Evolutionary conservation across 2,888 invertebrate genomes (phyloP).

Genomic region (Dinocampus coccinellae): DNA sequence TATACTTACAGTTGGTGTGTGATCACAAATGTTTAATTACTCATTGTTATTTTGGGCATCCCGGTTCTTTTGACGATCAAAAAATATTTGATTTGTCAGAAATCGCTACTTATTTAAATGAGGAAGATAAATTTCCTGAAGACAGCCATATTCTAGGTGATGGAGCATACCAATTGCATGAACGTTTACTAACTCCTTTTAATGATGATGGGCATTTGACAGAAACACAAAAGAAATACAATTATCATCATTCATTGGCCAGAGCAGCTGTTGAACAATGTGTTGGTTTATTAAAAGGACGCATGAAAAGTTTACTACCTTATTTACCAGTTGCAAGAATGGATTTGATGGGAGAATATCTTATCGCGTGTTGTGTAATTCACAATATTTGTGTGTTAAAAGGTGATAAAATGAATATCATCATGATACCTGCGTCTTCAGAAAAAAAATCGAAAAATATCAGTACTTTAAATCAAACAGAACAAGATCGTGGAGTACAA

Average conservation of each 20-base stretch:
- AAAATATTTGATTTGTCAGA: constrained; percentile 46
- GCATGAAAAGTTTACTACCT: constrained; percentile 45
- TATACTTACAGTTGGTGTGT: neutral
- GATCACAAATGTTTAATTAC: neutral
- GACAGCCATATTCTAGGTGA: constrained; percentile 42
- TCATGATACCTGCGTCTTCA: neutral
- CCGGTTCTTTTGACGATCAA: constrained; percentile 48
- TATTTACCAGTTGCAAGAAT: constrained; percentile 44
- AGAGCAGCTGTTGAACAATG: constrained; percentile 44
- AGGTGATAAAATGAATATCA: neutral
- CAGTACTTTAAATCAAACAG: neutral
- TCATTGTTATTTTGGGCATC: constrained; percentile 40
- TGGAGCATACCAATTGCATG: constrained; percentile 40
- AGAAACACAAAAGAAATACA: constrained; percentile 42
- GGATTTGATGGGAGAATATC: constrained; percentile 48
- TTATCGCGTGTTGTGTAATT: constrained; percentile 49
- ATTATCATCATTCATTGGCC: constrained; percentile 43
- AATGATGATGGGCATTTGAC: constrained; percentile 42
- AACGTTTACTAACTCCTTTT: constrained; percentile 39
- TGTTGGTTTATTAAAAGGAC: constrained; percentile 45
- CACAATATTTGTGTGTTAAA: constrained; percentile 43
- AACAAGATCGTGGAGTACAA: neutral
- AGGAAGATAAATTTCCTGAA: constrained; percentile 35
- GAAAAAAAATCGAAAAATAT: neutral
- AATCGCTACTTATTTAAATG: constrained; percentile 42